Base-by-base conservation (phyloP, 2,797 vertebrate species). In the Sebastes variabilis region DNA sequence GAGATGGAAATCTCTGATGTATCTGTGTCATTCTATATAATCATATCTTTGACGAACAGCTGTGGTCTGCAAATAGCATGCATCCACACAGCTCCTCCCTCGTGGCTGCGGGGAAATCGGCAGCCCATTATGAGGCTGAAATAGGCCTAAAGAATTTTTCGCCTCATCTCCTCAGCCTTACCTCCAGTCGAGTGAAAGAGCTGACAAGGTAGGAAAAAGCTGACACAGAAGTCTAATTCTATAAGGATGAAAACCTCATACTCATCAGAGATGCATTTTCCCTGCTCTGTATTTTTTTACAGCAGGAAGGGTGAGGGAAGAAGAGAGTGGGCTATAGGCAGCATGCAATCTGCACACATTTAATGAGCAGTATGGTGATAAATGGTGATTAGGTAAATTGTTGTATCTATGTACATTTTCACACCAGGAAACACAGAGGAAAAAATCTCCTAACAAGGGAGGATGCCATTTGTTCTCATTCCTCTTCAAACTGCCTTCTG, bases 41-140 rank as follows among this genome's bases (percentile, higher is more conserved):
- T 92, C 80, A 83, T 94, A 93, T 94, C 93, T 93, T 85, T 93
- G 82, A 93, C 90, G 89, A 93, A 93, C 92, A 95, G 92, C 90
- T 92, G 93, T 59, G 84, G 62, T 83, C 78, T 79, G 79, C 90
- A 91, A 90, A 94, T 87, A 90, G 89, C 82, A 87, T 32, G 83
- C 70, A 72, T 88, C 78, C 81, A 34, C 81, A 38, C 58, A 36
- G 75, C 75, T 80, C 80, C 64, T 75, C 79, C 73, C 66, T 66
- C 10, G 59, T 46, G 81, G 80, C 81, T 87, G 81, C 66, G 46
- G 81, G 87, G 76, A 85, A 89, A 89, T 88, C 65, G 42, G 79
- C 76, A 80, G 81, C 89, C 91, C 85, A 93, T 93, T 91, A 94
- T 83, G 24, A 88, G 81, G 83, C 81, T 86, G 87, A 84, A 91